Evolutionary conservation across 30 jellyfish, hydroid and myxozoan species (phyloP), one percentile per base, ranked within the genome.

Genomic region (Pseudorhiza aurosa): DNA sequence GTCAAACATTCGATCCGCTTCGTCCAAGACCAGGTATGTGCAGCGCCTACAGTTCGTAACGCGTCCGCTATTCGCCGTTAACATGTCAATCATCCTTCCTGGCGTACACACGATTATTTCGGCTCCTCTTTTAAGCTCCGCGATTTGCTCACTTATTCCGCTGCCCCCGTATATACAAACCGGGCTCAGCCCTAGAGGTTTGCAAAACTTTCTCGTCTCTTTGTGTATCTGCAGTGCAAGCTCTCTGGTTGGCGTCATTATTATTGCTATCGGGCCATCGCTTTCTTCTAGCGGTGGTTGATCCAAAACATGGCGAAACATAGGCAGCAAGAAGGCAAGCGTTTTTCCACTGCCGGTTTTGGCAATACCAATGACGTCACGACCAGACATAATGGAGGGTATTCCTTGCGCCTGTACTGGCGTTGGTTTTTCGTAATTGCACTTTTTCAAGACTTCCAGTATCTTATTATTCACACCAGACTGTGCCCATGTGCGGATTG

Each of bases 1-100:
- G 59, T 95, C 99, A 77, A 95, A 95, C 99, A 95, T 95, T n/a
- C 99, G 92, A 47, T 95, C 99, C 22, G 99, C 99, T 79, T 95
- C 99, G 58, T 95, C 99, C 69, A 95, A 64, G 8, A 95, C 99
- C 10, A 95, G 50, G 40, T 88, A 95, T 47, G 99, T 95, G 69
- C 97, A 88, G 10, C 99, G 93, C 14, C 99, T 87, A 53, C 99
- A 95, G 57, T 95, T 95, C 42, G 98, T 88, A 9, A 95, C 97
- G 2, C 94, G 69, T 11, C 99, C 99, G 50, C 90, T 84, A 73
- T 95, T 95, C 8, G 98, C 99, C 15, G 99, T 80, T 35, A 95
- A 40, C 99, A 95, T 95, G 75, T 95, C 99, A 70, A 95, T 95
- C 99, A 95, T 88, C 40, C 99, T 95, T 1, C 99, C 99, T 17